Conservation (phyloP, 2,888 invertebrate species). For the Tachina grossa region DNA sequence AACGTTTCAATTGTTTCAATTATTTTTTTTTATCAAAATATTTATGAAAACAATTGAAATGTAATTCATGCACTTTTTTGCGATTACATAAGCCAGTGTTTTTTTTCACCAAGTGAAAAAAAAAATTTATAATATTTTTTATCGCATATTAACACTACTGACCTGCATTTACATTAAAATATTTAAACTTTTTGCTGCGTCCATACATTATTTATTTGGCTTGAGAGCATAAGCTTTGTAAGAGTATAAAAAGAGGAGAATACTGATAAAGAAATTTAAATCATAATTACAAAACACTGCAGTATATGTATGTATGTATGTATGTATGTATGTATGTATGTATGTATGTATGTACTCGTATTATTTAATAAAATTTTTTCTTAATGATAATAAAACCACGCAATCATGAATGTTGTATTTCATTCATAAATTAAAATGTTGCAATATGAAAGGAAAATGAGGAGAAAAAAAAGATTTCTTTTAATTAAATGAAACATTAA, state of each 20-base stretch:
- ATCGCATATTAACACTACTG: constrained; percentile 66
- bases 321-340: too few species aligned
- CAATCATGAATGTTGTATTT: background rate
- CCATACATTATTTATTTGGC: constrained; percentile 17
- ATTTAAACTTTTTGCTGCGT: constrained; percentile 12
- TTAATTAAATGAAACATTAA: background rate
- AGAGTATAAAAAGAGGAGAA: background rate
- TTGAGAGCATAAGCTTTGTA: constrained; percentile 9
- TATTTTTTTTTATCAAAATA: constrained; percentile 33
- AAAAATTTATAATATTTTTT: constrained; percentile 34
- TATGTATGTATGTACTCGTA: background rate
- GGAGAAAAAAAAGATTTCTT: background rate
- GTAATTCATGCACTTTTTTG: constrained; percentile 38
- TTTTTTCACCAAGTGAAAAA: background rate
- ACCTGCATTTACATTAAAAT: constrained; percentile 66
- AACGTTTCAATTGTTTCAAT: constrained; percentile 18
- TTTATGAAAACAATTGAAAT: constrained; percentile 39
- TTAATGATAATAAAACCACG: constrained; percentile 8
- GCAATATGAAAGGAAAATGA: background rate
- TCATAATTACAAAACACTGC: background rate
- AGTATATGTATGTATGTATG: background rate
- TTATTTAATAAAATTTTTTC: background rate
- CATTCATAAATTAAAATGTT: constrained; percentile 31
- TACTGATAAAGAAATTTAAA: constrained; percentile 42
- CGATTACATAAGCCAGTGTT: constrained; percentile 46